These are phyloP conservation scores for Falco punctatus DNA, from an alignment of 2,113 vertebrate species.

Conservation along the genomic window DNA sequence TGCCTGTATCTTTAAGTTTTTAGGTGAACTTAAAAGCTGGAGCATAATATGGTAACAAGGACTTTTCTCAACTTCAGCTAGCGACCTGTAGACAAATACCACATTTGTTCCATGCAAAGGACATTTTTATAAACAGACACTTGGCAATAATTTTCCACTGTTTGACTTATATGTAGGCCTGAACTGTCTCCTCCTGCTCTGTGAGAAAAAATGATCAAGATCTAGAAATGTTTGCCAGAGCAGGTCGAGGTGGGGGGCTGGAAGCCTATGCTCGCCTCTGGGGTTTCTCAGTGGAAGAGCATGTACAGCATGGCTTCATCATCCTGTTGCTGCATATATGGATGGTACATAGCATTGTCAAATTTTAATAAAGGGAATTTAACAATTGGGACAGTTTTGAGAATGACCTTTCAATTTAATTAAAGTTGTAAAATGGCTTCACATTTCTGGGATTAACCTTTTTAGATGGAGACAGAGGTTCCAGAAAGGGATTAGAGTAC, in stretches of 20 bases:
- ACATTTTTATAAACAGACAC: neutral
- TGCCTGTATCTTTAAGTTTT: neutral
- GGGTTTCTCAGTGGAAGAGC: neutral
- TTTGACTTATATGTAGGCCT: neutral
- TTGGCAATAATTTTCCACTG: neutral
- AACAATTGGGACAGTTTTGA: constrained; percentile 14
- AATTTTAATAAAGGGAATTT: constrained; percentile 38
- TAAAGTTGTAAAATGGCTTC: constrained; percentile 50
- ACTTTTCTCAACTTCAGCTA: neutral
- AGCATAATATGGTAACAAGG: neutral
- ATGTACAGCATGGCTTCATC: neutral
- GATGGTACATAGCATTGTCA: neutral
- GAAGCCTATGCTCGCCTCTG: neutral
- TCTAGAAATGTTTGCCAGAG: neutral
- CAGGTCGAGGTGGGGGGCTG: neutral
- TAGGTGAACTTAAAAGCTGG: neutral
- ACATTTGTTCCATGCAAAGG: neutral
- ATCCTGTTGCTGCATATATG: neutral
- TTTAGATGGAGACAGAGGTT: constrained; percentile 40
- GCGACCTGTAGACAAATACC: neutral
- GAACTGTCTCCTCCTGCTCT: neutral
- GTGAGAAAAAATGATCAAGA: neutral
- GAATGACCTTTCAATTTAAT: constrained; percentile 59
- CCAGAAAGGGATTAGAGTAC: constrained; percentile 30
- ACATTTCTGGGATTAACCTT: constrained; percentile 57